phyloP scores from a whole-genome alignment of 2,797 vertebrate species.

The Salmo trutta region DNA sequence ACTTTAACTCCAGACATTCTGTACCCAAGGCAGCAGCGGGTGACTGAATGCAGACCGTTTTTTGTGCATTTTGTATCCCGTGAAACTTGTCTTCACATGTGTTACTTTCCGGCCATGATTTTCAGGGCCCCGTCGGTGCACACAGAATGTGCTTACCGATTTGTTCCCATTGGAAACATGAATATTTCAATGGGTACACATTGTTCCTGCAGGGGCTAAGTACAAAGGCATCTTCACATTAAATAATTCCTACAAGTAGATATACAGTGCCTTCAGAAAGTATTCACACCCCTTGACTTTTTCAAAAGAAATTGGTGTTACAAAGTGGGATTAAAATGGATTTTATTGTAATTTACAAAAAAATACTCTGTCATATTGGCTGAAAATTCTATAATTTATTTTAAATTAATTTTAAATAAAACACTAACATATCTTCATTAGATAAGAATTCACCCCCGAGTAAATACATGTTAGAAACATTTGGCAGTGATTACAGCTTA shows the following conservation, averaged over 20 bases:
- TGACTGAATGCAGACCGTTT: slow-evolving; percentile 31
- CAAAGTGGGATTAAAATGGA: no score
- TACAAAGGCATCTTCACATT: neutral
- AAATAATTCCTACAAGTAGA: neutral
- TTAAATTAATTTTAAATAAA: no score
- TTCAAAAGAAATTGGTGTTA: no score
- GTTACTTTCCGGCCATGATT: slow-evolving; percentile 40
- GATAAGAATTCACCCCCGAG: no score
- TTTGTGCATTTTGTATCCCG: slow-evolving; percentile 56
- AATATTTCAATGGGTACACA: slow-evolving; percentile 40
- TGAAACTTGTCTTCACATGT: slow-evolving; percentile 45
- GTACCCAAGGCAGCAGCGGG: slow-evolving; percentile 13
- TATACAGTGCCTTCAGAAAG: neutral
- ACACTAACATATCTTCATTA: no score
- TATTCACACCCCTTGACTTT: no score
- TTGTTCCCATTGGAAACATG: slow-evolving; percentile 28
- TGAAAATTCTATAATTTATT: no score
- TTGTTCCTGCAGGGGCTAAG: neutral
- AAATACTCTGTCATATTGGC: no score
- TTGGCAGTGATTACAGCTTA: no score
- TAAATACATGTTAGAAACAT: no score
- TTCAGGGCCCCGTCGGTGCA: neutral
- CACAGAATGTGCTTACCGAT: slow-evolving; percentile 29
- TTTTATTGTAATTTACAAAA: no score
- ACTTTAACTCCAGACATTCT: slow-evolving; percentile 53